These are phyloP conservation scores for Papilio xuthus DNA, from an alignment of 1,140 invertebrate genomes.

Conservation along the genomic window DNA sequence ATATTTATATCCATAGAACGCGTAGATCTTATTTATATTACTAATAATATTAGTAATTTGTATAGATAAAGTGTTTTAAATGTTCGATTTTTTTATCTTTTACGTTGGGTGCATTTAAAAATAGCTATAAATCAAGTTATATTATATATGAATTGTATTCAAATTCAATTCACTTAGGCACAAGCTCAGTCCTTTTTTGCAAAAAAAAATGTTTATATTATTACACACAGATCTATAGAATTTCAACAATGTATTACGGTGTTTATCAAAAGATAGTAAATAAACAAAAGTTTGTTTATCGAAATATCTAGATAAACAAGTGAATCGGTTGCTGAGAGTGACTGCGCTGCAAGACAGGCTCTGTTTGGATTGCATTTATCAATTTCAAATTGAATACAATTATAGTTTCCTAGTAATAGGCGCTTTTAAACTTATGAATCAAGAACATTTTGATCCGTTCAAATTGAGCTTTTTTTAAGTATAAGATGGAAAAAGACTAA, in stretches of 20 bases:
- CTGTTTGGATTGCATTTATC: slow-evolving; percentile 67
- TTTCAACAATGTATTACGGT: slow-evolving; percentile 29
- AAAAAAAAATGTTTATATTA: background rate
- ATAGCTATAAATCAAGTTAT: too few species aligned
- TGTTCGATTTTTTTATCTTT: too few species aligned
- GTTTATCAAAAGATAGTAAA: slow-evolving; percentile 47
- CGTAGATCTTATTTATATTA: too few species aligned
- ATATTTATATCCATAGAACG: too few species aligned
- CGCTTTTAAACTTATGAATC: background rate
- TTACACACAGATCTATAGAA: background rate
- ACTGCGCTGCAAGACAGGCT: slow-evolving; percentile 46
- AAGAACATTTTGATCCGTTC: background rate
- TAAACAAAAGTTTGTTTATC: slow-evolving; percentile 64
- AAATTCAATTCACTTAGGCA: too few species aligned
- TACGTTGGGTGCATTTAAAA: too few species aligned
- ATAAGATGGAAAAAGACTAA: too few species aligned
- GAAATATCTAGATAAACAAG: slow-evolving; percentile 62
- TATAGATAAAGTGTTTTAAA: too few species aligned
- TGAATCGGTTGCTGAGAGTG: slow-evolving; percentile 57
- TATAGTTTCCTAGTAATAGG: background rate
- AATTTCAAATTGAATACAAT: slow-evolving; percentile 41
- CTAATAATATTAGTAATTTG: too few species aligned
- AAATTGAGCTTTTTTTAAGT: too few species aligned
- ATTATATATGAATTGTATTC: too few species aligned
- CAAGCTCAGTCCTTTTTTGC: background rate